These are phyloP conservation scores for Ptiloglossa arizonensis DNA, from an alignment of 1,140 invertebrate genomes.

Conservation along the genomic window DNA sequence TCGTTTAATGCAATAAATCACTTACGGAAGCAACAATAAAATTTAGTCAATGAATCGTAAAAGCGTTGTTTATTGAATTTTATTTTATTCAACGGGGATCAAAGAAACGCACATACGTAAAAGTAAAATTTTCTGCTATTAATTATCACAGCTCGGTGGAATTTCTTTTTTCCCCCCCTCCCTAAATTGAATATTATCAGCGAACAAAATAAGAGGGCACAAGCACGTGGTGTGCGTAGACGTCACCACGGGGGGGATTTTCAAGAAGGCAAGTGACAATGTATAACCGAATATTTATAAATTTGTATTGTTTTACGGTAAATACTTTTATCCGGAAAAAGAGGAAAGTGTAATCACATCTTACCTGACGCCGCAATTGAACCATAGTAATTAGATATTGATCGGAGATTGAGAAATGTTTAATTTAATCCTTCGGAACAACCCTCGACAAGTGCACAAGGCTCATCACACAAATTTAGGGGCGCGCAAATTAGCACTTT, in stretches of 20 bases:
- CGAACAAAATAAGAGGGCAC: not conserved
- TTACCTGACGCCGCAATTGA: slow-evolving; percentile 72
- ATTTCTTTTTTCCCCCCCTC: not conserved
- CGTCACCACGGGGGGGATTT: not conserved
- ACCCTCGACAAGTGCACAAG: slow-evolving; percentile 3
- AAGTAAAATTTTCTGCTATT: not conserved
- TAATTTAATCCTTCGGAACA: slow-evolving; percentile 32
- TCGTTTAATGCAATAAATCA: not conserved
- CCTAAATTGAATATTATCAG: not conserved
- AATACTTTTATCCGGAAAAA: not conserved
- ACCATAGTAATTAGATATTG: slow-evolving; percentile 67
- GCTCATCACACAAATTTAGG: slow-evolving; percentile 50
- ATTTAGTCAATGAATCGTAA: not conserved
- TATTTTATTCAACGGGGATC: not conserved
- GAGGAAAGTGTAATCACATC: too few species aligned
- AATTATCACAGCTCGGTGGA: not conserved
- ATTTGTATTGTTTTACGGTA: not conserved
- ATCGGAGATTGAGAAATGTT: not conserved
- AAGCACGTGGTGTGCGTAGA: slow-evolving; percentile 5
- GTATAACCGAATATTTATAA: not conserved
- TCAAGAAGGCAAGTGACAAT: not conserved
- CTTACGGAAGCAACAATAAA: not conserved
- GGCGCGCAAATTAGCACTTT: not conserved
- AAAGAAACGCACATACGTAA: not conserved
- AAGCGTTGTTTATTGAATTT: not conserved